phyloP scores from a whole-genome alignment of 2,113 vertebrate genomes.

The Nannospalax galili region DNA sequence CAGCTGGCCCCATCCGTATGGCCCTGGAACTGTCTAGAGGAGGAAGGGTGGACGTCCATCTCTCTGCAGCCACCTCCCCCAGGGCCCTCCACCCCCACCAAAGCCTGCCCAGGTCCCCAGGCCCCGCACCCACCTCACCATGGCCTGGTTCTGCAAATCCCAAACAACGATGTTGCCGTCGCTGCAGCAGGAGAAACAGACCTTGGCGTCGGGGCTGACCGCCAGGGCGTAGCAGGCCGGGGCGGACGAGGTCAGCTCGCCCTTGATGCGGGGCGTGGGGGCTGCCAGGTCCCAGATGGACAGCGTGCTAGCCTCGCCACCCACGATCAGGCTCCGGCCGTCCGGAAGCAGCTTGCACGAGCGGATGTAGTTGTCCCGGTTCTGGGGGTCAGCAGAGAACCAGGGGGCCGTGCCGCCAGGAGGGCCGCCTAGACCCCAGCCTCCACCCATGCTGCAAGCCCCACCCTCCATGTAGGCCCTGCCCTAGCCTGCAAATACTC shows the following conservation, averaged over 20 bases:
- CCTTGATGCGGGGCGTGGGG: conserved; percentile 79
- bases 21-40: conserved; percentile 87
- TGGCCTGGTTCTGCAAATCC: conserved; percentile 80
- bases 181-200: conserved; percentile 85
- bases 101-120: accelerated
- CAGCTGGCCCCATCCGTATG: conserved; percentile 89
- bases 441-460: too few relatives aligned
- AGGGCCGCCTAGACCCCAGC: too few relatives aligned
- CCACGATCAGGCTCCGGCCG: conserved; percentile 82
- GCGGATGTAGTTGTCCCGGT: conserved; percentile 84
- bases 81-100: neutral
- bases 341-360: conserved; percentile 84
- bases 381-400: conserved; percentile 59
- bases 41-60: neutral
- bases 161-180: conserved; percentile 84
- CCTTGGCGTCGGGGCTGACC: conserved; percentile 83
- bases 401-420: neutral
- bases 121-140: conserved; percentile 74
- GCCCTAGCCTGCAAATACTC: neutral
- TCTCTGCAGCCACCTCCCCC: neutral
- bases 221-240: conserved; percentile 82
- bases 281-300: conserved; percentile 83
- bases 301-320: conserved; percentile 83
- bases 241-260: conserved; percentile 80
- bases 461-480: neutral